phyloP scores from a whole-genome alignment of 2,797 vertebrate species.

The Labroides dimidiatus region DNA sequence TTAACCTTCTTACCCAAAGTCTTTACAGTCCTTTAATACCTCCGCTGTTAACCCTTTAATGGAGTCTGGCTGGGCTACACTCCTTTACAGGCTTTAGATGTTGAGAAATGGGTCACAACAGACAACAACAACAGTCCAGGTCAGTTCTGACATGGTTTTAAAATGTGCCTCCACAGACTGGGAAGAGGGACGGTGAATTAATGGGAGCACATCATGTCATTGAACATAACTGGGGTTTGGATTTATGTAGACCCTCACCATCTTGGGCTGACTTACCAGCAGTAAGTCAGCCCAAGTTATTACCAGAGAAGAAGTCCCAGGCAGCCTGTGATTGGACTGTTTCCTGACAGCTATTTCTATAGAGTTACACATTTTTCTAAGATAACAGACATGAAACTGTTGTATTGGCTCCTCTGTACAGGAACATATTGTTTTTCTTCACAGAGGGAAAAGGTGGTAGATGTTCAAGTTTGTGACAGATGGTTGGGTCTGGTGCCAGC shows the following conservation, averaged over 20 bases:
- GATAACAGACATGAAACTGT: neutral
- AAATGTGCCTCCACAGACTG: conserved; percentile 1
- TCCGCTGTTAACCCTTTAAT: neutral
- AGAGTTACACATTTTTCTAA: no score
- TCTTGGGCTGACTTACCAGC: neutral
- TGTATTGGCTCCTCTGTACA: conserved; percentile 7
- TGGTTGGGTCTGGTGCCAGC: conserved; percentile 70
- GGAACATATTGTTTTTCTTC: conserved; percentile 32
- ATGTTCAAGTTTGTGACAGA: conserved; percentile 70
- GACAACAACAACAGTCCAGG: neutral
- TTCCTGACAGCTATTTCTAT: neutral
- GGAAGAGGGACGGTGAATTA: neutral
- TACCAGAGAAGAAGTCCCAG: neutral
- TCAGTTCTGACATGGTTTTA: conserved; percentile 11
- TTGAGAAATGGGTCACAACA: conserved; percentile 7
- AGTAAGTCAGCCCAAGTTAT: neutral
- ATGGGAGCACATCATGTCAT: neutral
- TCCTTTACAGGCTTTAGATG: conserved; percentile 5
- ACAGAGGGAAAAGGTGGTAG: neutral
- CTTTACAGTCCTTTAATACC: neutral
- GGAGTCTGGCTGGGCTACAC: neutral
- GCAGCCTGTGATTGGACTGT: no score
- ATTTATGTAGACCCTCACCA: conserved; percentile 1
- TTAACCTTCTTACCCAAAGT: neutral
- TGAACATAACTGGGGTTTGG: neutral